These are phyloP conservation scores for Lasioglossum vierecki DNA, from an alignment of 2,888 invertebrate genomes.

Conservation along the genomic window DNA sequence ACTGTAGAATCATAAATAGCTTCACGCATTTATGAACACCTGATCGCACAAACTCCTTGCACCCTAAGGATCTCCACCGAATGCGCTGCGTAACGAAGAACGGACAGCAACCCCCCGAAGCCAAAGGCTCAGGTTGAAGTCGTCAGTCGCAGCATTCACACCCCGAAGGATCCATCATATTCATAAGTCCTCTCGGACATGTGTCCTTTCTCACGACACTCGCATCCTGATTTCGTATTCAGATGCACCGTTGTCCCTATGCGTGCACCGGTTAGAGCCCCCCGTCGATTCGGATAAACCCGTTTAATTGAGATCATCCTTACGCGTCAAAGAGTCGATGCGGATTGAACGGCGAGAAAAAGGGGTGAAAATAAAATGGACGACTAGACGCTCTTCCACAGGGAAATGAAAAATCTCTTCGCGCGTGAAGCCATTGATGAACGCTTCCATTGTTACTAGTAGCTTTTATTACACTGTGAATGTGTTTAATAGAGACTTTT, in stretches of 20 bases:
- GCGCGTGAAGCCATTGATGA: background rate
- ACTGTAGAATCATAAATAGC: background rate
- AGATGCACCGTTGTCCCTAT: conserved; percentile 69
- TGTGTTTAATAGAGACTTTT: background rate
- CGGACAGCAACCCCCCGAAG: conserved; percentile 56
- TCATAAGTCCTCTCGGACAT: conserved; percentile 67
- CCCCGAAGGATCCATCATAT: conserved; percentile 66
- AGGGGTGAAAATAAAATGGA: conserved; percentile 11
- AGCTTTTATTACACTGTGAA: background rate
- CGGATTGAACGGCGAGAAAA: conserved; percentile 49
- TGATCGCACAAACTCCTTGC: conserved; percentile 48
- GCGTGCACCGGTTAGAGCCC: conserved; percentile 73
- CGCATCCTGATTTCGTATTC: conserved; percentile 76
- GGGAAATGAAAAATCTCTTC: background rate
- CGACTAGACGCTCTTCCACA: background rate
- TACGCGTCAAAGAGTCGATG: conserved; percentile 70
- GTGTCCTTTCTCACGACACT: conserved; percentile 74
- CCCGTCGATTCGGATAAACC: conserved; percentile 79
- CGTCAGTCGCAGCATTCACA: conserved; percentile 69
- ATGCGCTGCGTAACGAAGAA: background rate
- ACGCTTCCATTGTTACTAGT: background rate
- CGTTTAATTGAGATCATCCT: conserved; percentile 81
- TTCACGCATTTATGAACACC: conserved; percentile 49
- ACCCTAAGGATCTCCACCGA: conserved; percentile 21
- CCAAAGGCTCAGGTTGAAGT: conserved; percentile 71